Evolutionary conservation across 2,888 invertebrate genomes (phyloP), one percentile per base, ranked within the genome.

Genomic region (Athalia rosae): DNA sequence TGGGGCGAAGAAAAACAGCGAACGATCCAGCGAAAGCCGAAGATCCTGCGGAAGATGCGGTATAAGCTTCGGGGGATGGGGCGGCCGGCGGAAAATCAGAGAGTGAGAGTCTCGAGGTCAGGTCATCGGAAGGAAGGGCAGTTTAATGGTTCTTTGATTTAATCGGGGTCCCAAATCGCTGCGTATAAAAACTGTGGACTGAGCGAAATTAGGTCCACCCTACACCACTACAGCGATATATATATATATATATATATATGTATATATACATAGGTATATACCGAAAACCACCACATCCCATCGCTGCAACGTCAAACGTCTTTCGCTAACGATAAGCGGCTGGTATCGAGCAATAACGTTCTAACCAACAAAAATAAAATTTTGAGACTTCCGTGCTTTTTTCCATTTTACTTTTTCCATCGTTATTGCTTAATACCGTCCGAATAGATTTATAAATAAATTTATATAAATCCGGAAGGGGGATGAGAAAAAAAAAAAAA

Each of bases 81-180:
- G 0, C 28, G 28, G 28, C 28, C 28, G 28, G 28, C 2, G 28
- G 28, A 28, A 28, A 28, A 28, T 28, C 28, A 28, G 28, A 28
- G 53, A 9, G 53, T 9, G 53, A 9, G n/a, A 53, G 53, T 53
- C 53, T n/a, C 53, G 28, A 28, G 28, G 28, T 53, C 56, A 58
- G 71, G 71, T 71, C 71, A 71, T 71, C 71, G 56, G 28, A 28
- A 28, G 58, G 58, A 58, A 28, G 74, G 74, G 9, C 62, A 61
- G 41, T 74, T 74, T 74, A 74, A 74, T 74, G 74, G 74, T 61
- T 74, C 74, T 62, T 74, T 74, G 74, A 74, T 74, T 74, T 62
- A 74, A 74, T 74, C 74, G 59, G 61, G 74, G 62, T 74, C 62
- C 74, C 48, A 59, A 71, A 62, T 62, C 74, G 74, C 61, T 74